Evolutionary conservation across 37 sponge, comb jelly and placozoan genomes (phyloP).

Genomic region (Bolinopsis microptera): DNA sequence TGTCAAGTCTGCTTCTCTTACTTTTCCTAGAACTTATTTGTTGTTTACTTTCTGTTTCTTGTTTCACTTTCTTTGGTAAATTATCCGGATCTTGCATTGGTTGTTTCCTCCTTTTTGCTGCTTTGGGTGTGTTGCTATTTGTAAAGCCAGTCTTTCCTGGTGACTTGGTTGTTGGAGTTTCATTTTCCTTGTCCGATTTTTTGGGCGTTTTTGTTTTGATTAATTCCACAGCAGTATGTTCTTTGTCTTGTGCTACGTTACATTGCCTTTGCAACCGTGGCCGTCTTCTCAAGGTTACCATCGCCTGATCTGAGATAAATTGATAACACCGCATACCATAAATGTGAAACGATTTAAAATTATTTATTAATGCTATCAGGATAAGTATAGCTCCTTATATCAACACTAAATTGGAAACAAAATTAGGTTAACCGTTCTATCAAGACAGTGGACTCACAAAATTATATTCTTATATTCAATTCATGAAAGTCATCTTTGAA

Average conservation of each 20-base stretch:
- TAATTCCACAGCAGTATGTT: neutral
- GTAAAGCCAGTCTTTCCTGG: too few species aligned
- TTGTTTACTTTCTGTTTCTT: neutral
- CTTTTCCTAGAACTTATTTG: neutral
- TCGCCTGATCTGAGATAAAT: neutral
- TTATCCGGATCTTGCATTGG: neutral
- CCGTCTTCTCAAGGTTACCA: neutral
- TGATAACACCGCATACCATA: too few species aligned
- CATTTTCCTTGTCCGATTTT: neutral
- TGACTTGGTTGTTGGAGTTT: neutral
- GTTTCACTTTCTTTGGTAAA: too few species aligned
- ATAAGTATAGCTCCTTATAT: too few species aligned
- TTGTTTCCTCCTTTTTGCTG: neutral
- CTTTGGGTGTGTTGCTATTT: neutral
- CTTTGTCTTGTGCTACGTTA: neutral
- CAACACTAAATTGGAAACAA: too few species aligned
- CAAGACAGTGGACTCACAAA: too few species aligned
- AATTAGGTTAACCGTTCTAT: too few species aligned
- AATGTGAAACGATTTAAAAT: too few species aligned
- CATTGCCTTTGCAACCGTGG: conserved; percentile 4
- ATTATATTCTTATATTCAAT: too few species aligned
- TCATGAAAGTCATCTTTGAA: too few species aligned
- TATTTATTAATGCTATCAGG: too few species aligned
- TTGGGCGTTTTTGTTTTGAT: neutral
- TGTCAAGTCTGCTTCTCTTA: neutral